These are phyloP conservation scores for Artemia franciscana DNA, from an alignment of 1,140 invertebrate species.

Conservation along the genomic window DNA sequence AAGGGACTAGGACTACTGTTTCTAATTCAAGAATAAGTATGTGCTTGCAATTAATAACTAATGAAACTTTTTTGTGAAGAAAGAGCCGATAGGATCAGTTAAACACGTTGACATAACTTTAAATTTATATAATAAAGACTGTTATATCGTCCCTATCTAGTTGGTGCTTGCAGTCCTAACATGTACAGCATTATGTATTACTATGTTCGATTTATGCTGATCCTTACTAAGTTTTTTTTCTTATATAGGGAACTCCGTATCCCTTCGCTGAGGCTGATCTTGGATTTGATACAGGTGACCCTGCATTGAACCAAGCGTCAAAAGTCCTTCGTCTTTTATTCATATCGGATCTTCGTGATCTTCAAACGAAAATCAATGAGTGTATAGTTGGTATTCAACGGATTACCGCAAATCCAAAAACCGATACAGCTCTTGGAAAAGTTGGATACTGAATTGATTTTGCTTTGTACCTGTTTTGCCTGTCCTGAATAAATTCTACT, in stretches of 20 bases:
- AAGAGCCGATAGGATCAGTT: no score
- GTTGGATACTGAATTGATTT: constrained; percentile 39
- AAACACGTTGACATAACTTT: no score
- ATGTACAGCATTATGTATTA: no score
- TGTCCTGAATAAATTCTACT: no score
- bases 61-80: no score
- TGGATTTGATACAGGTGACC: constrained; percentile 41
- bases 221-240: background rate
- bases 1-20: no score
- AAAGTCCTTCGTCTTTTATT: constrained; percentile 65
- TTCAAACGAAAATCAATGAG: constrained; percentile 88
- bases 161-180: no score
- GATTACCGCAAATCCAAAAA: constrained; percentile 88
- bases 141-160: no score
- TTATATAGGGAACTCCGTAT: constrained; percentile 35
- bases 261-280: constrained; percentile 36
- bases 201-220: background rate
- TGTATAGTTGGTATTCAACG: constrained; percentile 72
- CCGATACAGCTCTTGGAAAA: constrained; percentile 78
- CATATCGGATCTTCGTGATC: constrained; percentile 63
- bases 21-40: no score
- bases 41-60: no score
- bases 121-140: no score
- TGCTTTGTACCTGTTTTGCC: background rate
- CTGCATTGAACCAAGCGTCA: constrained; percentile 45